These are phyloP conservation scores for Pristiophorus japonicus DNA, from an alignment of 2,113 vertebrate species.

Conservation along the genomic window DNA sequence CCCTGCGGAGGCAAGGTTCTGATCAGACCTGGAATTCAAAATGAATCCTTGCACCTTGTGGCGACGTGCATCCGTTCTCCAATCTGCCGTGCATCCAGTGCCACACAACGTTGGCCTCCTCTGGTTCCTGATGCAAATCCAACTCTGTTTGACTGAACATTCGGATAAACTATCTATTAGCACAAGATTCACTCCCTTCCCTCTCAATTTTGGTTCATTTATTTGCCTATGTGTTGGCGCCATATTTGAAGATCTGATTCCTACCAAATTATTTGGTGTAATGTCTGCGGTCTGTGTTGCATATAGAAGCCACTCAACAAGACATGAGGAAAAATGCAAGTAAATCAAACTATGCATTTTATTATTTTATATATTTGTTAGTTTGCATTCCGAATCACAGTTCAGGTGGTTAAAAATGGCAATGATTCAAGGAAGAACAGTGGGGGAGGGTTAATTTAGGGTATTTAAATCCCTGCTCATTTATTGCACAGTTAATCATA, in stretches of 20 bases:
- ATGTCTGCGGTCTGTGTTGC: neutral
- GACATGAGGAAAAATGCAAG: neutral
- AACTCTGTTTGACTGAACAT: neutral
- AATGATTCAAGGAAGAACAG: neutral
- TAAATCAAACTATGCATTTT: neutral
- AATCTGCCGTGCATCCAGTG: neutral
- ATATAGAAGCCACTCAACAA: neutral
- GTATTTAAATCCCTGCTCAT: neutral
- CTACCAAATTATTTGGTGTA: neutral
- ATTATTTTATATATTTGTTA: neutral
- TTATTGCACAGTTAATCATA: neutral
- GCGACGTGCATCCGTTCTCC: neutral
- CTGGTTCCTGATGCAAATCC: neutral
- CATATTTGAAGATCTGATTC: neutral
- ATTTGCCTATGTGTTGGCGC: neutral
- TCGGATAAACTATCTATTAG: neutral
- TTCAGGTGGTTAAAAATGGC: neutral
- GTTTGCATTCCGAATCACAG: neutral
- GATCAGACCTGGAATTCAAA: neutral
- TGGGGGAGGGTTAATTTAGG: neutral
- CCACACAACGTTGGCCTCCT: neutral
- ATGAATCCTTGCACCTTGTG: neutral
- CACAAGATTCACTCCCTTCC: neutral
- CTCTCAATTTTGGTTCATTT: neutral
- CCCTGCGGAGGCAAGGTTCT: neutral